Conservation (phyloP, 2,797 vertebrate species). For the Leucoraja ocellata region DNA sequence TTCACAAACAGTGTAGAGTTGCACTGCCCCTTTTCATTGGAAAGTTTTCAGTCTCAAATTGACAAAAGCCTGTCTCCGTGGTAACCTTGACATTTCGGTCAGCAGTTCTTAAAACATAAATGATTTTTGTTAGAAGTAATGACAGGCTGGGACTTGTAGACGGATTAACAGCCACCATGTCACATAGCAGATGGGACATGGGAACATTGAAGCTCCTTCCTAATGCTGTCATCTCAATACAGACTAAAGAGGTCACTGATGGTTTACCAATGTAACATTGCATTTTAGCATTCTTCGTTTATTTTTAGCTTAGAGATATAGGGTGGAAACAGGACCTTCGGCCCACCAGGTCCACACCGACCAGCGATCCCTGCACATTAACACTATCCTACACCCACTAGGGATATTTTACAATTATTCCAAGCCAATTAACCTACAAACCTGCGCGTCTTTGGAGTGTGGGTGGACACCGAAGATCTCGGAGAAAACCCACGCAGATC, state of each 20-base stretch:
- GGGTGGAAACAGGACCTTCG: too few species aligned
- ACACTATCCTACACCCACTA: too few species aligned
- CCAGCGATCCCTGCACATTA: too few species aligned
- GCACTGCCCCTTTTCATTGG: constrained; percentile 3
- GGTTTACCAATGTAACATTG: neutral
- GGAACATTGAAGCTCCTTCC: neutral
- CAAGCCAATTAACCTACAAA: too few species aligned
- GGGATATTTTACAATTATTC: too few species aligned
- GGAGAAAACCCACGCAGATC: too few species aligned
- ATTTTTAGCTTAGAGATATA: too few species aligned
- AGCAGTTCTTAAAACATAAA: neutral
- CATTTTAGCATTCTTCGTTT: neutral
- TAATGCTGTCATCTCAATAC: neutral
- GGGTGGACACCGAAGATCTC: too few species aligned
- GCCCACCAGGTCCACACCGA: too few species aligned
- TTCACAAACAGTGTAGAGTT: constrained; percentile 35
- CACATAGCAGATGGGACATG: neutral
- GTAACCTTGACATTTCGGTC: neutral
- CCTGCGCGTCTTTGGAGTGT: too few species aligned
- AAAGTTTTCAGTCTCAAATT: neutral
- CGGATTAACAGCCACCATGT: constrained; percentile 16
- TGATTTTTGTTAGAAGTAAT: neutral
- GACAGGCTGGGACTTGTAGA: neutral
- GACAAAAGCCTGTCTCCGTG: constrained; percentile 1
- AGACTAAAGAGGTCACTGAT: neutral